Evolutionary conservation across 2,888 invertebrate species (phyloP).

Genomic region (Norana najaformis): DNA sequence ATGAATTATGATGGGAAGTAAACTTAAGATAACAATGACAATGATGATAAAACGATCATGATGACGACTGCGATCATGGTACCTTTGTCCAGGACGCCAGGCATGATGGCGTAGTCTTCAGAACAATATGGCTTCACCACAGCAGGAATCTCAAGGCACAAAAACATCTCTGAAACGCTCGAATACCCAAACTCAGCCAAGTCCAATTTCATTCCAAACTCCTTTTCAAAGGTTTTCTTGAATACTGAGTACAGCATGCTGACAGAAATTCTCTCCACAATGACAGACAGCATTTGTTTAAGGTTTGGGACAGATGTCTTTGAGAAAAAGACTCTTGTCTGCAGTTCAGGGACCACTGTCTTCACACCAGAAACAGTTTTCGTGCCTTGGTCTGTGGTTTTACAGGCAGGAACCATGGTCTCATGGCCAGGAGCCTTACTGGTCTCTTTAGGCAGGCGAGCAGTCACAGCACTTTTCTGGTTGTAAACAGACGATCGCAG

Average conservation of each 20-base stretch:
- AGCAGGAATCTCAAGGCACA: neutral
- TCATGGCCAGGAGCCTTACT: neutral
- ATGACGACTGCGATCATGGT: neutral
- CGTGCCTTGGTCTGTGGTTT: neutral
- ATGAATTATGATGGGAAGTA: neutral
- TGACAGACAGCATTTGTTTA: neutral
- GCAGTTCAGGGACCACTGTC: neutral
- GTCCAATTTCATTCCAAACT: conserved; percentile 9
- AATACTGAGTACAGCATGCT: neutral
- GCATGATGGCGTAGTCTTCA: conserved; percentile 9
- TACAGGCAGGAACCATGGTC: neutral
- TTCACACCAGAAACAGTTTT: neutral
- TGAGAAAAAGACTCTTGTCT: neutral
- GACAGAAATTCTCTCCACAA: neutral
- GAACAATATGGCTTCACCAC: neutral
- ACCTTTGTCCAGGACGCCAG: neutral
- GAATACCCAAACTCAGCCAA: neutral
- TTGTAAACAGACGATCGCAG: neutral
- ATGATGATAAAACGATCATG: neutral
- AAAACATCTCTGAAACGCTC: conserved; percentile 8
- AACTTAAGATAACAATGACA: neutral
- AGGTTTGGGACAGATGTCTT: neutral
- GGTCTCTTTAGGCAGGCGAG: neutral
- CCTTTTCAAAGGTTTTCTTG: conserved; percentile 1
- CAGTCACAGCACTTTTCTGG: neutral